Base-by-base conservation (phyloP, 2,888 invertebrate species). In the Mycalesis mineus region DNA sequence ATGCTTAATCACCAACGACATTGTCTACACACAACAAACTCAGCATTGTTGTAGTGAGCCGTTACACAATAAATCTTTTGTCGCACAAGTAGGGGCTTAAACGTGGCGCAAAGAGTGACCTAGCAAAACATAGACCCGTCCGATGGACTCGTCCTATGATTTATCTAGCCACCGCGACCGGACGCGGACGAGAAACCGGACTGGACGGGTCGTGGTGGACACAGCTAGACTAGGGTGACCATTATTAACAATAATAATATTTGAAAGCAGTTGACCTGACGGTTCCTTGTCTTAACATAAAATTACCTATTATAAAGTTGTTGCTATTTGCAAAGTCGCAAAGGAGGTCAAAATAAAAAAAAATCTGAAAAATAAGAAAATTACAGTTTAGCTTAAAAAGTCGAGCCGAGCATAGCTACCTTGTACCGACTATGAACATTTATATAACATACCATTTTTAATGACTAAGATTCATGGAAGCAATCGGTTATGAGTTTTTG, bases 101-200 rank as follows among this genome's bases (percentile, higher is more conserved):
- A 65, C 61, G 52, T 7, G 52, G 52, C 41, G 44, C 49, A 36
- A 49, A 65, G 63, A 72, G 70, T 78, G 76, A 79, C 74, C 67
- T 71, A 71, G 77, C 77, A 69, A 71, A 72, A 70, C 67, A 68
- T 64, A 66, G 65, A 67, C 65, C 71, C 68, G 69, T 71, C 69
- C 67, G 63, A 66, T 75, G 69, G 65, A 67, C 65, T 71, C 68
- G 69, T 71, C 69, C 67, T 64, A 66, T 75, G 69, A 73, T 73
- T 72, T 70, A 72, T 66, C 63, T 64, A 63, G 61, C 65, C 60
- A 57, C 45, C 41, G 28, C 64, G 61, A 64, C 63, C 61, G 63
- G 64, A 60, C 60, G 53, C 42, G 56, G 65, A 58, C 66, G 52
- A 29, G 42, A 9, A 56, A 65, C 59, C 48, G 57, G 63, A 65